These are phyloP conservation scores for Butastur rufipennis DNA, from an alignment of 2,113 vertebrate genomes.

Conservation along the genomic window DNA sequence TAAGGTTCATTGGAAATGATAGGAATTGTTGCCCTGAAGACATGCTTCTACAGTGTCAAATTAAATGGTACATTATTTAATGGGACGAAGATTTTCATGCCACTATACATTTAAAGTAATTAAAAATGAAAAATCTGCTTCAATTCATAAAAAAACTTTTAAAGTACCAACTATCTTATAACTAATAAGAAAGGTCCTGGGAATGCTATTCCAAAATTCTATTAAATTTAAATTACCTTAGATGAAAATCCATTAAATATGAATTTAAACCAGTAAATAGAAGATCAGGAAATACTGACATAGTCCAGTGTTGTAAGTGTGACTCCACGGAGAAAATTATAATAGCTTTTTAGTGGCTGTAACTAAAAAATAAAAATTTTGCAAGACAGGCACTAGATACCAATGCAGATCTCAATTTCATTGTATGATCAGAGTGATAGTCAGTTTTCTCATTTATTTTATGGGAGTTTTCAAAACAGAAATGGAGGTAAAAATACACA, in stretches of 20 bases:
- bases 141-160: background rate
- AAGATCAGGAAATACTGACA: background rate
- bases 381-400: background rate
- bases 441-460: background rate
- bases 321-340: background rate
- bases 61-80: slow-evolving; percentile 44
- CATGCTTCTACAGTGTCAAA: slow-evolving; percentile 56
- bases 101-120: slow-evolving; percentile 47
- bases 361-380: background rate
- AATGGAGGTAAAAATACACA: background rate
- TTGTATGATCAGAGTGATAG: background rate
- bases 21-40: slow-evolving; percentile 68
- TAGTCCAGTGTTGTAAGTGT: background rate
- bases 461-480: background rate
- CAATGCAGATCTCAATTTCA: background rate
- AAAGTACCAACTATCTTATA: background rate
- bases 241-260: background rate
- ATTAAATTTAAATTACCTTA: background rate
- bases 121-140: background rate
- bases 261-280: background rate
- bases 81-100: slow-evolving; percentile 11
- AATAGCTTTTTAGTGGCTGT: background rate
- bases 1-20: slow-evolving; percentile 72
- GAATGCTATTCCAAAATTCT: background rate
- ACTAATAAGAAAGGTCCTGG: background rate